Evolutionary conservation across 2,888 invertebrate genomes (phyloP).

Genomic region (Reticulitermes lucifugus): DNA sequence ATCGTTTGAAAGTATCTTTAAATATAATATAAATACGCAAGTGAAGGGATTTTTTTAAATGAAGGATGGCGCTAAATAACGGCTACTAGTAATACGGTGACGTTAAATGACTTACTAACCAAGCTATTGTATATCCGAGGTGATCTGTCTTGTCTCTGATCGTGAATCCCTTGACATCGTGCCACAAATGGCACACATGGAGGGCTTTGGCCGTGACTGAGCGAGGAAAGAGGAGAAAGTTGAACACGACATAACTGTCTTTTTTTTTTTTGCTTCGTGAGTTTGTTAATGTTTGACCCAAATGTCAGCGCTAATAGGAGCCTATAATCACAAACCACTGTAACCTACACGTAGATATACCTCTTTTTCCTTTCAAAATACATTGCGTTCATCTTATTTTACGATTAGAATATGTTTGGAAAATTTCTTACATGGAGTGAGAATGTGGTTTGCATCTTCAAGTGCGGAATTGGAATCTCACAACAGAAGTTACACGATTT

Average conservation of each 20-base stretch:
- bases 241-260: background rate
- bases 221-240: background rate
- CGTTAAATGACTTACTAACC: no score
- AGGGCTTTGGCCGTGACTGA: background rate
- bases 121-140: no score
- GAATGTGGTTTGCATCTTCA: background rate
- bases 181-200: background rate
- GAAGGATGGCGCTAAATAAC: no score
- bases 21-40: no score
- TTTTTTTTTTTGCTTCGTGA: background rate
- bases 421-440: background rate
- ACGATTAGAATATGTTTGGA: background rate
- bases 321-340: background rate
- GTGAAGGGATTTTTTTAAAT: no score
- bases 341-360: background rate
- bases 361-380: conserved; percentile 2
- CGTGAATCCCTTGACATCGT: no score
- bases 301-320: background rate
- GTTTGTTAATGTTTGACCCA: conserved; percentile 1
- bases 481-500: no score
- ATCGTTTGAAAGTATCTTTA: no score
- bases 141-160: no score
- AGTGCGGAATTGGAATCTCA: background rate
- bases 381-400: background rate
- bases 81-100: no score